Percentiles rank a stretch among this genome's conserved stretches.
Evolutionary conservation across 2,888 invertebrate species (phyloP).

Genomic region (Miltochrista miniata): DNA sequence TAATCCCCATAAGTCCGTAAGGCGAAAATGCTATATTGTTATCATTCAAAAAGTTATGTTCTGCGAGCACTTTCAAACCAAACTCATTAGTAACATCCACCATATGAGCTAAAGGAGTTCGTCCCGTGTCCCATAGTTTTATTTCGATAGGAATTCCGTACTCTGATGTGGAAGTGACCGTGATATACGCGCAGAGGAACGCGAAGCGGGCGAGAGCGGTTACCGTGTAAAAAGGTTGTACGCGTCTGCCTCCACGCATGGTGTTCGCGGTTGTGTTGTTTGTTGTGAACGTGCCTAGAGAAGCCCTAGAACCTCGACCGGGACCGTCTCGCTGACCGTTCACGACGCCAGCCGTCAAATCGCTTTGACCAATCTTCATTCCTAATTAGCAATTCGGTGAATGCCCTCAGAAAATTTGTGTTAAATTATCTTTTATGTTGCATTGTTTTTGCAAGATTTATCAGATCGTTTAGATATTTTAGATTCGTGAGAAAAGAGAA

Average conservation of each 20-base stretch:
- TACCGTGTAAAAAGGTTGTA: conserved; percentile 36
- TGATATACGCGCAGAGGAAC: conserved; percentile 43
- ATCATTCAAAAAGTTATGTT: conserved; percentile 88
- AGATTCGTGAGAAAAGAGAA: no score
- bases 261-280: conserved; percentile 61
- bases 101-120: conserved; percentile 88
- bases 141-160: conserved; percentile 74
- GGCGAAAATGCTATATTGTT: conserved; percentile 94
- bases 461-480: not conserved
- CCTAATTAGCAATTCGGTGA: conserved; percentile 76
- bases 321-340: conserved; percentile 16
- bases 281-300: conserved; percentile 27
- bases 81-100: conserved; percentile 91
- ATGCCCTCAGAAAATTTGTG: conserved; percentile 64
- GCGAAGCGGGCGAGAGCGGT: conserved; percentile 32
- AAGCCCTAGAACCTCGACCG: conserved; percentile 8
- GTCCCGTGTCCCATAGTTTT: conserved; percentile 71
- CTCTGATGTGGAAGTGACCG: conserved; percentile 41
- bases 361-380: conserved; percentile 62
- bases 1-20: conserved; percentile 90
- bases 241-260: conserved; percentile 67
- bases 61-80: conserved; percentile 87
- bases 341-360: conserved; percentile 23
- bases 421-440: conserved; percentile 36
- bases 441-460: conserved; percentile 29